Conservation (phyloP, 2,888 invertebrate genomes). For the Leucophora obtusa region DNA sequence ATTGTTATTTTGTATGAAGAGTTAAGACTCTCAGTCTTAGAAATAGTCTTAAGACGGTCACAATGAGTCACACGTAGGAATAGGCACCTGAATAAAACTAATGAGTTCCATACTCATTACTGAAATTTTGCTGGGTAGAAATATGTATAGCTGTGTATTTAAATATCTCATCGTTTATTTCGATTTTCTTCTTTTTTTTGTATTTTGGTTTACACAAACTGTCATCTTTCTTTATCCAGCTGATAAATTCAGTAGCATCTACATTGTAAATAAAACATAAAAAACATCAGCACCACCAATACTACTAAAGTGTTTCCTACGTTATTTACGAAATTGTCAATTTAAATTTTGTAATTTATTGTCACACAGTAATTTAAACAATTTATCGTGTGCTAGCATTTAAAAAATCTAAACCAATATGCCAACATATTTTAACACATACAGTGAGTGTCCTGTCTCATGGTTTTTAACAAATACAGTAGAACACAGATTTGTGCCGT, state of each 20-base stretch:
- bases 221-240: slow-evolving; percentile 27
- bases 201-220: slow-evolving; percentile 15
- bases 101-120: too few relatives aligned
- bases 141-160: not conserved
- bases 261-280: slow-evolving; percentile 27
- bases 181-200: not conserved
- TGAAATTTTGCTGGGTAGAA: too few relatives aligned
- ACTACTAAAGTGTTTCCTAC: not conserved
- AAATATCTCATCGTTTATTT: not conserved
- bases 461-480: too few relatives aligned
- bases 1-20: too few relatives aligned
- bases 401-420: too few relatives aligned
- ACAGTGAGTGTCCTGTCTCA: too few relatives aligned
- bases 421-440: too few relatives aligned
- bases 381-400: not conserved
- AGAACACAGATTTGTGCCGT: too few relatives aligned
- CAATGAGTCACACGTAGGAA: too few relatives aligned
- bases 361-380: not conserved
- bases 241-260: slow-evolving; percentile 28
- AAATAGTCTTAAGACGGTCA: too few relatives aligned
- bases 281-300: slow-evolving; percentile 22
- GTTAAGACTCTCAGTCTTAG: too few relatives aligned
- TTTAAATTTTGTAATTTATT: slow-evolving; percentile 37
- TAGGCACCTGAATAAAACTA: too few relatives aligned
- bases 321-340: slow-evolving; percentile 19